Conservation (phyloP, 2,888 invertebrate genomes). For the Torymus texanus region DNA sequence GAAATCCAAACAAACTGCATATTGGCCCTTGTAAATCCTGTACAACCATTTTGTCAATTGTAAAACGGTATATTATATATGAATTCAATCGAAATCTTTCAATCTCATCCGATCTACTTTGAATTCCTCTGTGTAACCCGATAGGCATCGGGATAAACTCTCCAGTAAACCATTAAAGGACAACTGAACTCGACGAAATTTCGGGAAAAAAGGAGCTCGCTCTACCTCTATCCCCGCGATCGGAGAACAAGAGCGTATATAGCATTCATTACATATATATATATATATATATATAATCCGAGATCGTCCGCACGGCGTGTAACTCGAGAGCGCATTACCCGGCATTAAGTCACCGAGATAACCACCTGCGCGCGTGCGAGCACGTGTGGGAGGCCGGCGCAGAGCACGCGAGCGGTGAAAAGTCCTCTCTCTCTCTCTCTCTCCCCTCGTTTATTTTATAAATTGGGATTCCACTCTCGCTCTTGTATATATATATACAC, state of each 20-base stretch:
- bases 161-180: neutral
- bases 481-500: conserved; percentile 9
- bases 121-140: too few relatives aligned
- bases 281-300: neutral
- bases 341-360: conserved; percentile 73
- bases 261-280: too few relatives aligned
- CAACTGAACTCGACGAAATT: neutral
- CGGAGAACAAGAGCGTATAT: too few relatives aligned
- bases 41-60: too few relatives aligned
- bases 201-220: neutral
- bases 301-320: conserved; percentile 66
- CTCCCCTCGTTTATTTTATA: conserved; percentile 65
- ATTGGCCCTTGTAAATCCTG: too few relatives aligned
- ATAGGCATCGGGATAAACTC: too few relatives aligned
- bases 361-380: conserved; percentile 62
- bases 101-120: too few relatives aligned
- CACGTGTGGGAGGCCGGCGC: conserved; percentile 68
- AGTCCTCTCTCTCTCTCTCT: conserved; percentile 25
- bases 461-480: conserved; percentile 62
- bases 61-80: too few relatives aligned
- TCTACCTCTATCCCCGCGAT: neutral
- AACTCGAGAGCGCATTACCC: conserved; percentile 72
- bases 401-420: conserved; percentile 48
- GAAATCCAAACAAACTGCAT: too few relatives aligned
- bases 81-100: too few relatives aligned